Percentiles rank a stretch among this genome's conserved stretches.
phyloP scores from a whole-genome alignment of 35 echinoderm and acorn worm genomes.

The Chiridota heheva region DNA sequence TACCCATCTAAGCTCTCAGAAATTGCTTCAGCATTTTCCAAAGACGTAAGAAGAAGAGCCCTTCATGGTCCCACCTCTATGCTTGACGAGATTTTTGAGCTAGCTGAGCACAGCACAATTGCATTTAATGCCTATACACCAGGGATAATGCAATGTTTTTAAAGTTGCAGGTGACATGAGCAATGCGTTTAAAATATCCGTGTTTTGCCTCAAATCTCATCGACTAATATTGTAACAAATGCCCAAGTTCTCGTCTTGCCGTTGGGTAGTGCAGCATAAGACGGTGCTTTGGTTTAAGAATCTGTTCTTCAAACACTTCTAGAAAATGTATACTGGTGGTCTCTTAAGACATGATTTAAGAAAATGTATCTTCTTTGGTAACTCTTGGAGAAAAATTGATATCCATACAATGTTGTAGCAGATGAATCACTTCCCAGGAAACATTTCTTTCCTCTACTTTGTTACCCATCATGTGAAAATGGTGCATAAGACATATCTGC shows the following conservation, averaged over 20 bases:
- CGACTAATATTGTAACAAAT: conserved; percentile 16
- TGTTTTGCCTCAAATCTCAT: conserved; percentile 44
- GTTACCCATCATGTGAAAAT: not conserved
- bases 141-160: conserved; percentile 20
- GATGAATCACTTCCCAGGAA: not conserved
- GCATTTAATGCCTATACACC: not conserved
- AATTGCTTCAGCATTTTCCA: too few species aligned
- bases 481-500: not conserved
- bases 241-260: not conserved
- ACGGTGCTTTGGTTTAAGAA: conserved; percentile 25
- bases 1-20: too few species aligned
- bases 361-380: not conserved
- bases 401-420: conserved; percentile 17
- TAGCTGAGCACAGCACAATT: too few species aligned
- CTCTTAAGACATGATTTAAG: not conserved
- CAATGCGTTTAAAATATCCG: not conserved
- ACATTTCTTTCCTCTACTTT: not conserved
- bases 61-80: too few species aligned
- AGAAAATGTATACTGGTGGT: conserved; percentile 18
- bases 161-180: conserved; percentile 32
- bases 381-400: not conserved
- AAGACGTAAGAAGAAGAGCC: too few species aligned
- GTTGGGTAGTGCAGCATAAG: conserved; percentile 29
- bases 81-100: too few species aligned
- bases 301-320: not conserved